Conservation (phyloP, 1,140 invertebrate species). For the Bradynema listronoti region DNA sequence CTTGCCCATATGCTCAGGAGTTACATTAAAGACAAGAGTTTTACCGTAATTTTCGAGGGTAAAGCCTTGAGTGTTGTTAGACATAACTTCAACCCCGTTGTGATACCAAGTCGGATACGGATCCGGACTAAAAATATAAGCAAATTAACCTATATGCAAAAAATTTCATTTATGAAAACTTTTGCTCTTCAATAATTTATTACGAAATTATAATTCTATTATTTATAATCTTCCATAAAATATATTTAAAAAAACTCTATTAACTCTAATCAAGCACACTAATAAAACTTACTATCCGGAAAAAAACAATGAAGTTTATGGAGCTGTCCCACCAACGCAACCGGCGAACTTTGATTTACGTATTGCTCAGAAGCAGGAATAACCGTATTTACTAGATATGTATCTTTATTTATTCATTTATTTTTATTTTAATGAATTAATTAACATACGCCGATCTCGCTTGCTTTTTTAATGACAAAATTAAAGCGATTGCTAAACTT, state of each 20-base stretch:
- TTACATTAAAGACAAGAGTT: conserved; percentile 56
- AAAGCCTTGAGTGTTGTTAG: conserved; percentile 50
- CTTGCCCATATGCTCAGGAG: conserved; percentile 47
- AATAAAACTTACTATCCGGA: conserved; percentile 54
- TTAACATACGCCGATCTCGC: conserved; percentile 13
- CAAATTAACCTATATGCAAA: not conserved
- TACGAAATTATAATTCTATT: no score
- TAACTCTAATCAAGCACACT: no score
- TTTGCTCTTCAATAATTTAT: no score
- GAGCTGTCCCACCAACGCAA: conserved; percentile 52
- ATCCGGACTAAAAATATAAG: conserved; percentile 47
- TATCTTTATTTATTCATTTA: conserved; percentile 8
- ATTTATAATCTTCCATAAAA: not conserved
- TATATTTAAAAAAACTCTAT: no score
- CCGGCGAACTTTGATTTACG: conserved; percentile 56
- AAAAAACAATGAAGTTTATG: conserved; percentile 58
- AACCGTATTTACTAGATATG: conserved; percentile 6
- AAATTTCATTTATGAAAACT: not conserved
- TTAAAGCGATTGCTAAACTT: conserved; percentile 53
- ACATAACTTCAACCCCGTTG: conserved; percentile 48
- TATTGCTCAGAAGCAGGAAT: conserved; percentile 57
- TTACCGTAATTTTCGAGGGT: conserved; percentile 53
- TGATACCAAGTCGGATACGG: conserved; percentile 53
- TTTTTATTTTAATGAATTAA: conserved; percentile 13
- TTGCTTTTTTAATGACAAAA: conserved; percentile 38